These are phyloP conservation scores for Eclectus roratus DNA, from an alignment of 2,113 vertebrate species.

Conservation along the genomic window DNA sequence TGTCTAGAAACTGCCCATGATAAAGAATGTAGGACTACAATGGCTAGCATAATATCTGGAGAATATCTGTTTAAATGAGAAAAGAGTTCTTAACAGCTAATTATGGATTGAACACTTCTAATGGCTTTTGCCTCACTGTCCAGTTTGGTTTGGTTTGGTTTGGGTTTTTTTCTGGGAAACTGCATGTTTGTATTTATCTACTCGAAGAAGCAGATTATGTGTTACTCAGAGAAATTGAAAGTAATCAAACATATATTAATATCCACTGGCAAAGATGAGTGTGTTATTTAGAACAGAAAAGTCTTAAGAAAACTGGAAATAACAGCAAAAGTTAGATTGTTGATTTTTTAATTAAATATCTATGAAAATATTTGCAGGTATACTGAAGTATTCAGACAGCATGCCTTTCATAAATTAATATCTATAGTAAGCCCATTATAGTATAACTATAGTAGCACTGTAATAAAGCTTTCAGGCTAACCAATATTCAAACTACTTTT, in stretches of 20 bases:
- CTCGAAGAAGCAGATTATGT: neutral
- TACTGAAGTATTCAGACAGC: neutral
- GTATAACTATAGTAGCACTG: neutral
- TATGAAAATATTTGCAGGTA: neutral
- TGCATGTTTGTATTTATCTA: neutral
- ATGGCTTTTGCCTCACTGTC: neutral
- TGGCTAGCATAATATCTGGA: neutral
- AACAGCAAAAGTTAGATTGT: neutral
- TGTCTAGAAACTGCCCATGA: neutral
- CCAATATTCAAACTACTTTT: neutral
- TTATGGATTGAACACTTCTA: slow-evolving; percentile 2
- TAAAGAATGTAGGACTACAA: neutral
- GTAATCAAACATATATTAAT: neutral
- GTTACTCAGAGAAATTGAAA: neutral
- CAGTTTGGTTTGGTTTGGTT: neutral
- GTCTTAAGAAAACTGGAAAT: neutral
- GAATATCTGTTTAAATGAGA: neutral
- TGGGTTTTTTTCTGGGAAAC: neutral
- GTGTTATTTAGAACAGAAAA: neutral
- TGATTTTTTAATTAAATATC: neutral
- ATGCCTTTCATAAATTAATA: neutral
- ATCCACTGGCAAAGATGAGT: neutral
- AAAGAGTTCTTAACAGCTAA: neutral
- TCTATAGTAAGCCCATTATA: neutral
- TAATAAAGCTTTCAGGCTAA: slow-evolving; percentile 9